Conservation (phyloP, 2,888 invertebrate species). For the Idaea biselata region DNA sequence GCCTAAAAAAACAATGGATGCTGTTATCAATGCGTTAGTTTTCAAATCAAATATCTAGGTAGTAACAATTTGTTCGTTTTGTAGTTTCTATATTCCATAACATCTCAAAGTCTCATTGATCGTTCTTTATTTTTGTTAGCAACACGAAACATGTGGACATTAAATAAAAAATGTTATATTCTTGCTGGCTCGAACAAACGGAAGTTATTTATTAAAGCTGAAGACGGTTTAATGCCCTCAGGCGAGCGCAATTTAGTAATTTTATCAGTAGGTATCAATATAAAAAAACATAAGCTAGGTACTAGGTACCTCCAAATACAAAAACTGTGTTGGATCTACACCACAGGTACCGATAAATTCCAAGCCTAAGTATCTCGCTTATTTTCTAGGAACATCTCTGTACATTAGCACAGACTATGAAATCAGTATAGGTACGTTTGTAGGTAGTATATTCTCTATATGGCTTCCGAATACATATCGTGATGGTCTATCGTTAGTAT, state of each 20-base stretch:
- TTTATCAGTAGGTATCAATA: background rate
- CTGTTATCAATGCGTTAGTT: background rate
- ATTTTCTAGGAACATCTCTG: too few relatives aligned
- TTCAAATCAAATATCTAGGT: background rate
- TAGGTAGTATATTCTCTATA: too few relatives aligned
- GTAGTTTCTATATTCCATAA: background rate
- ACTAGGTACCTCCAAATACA: background rate
- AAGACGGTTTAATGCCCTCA: background rate
- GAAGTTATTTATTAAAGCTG: background rate
- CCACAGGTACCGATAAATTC: background rate
- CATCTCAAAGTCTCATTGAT: background rate
- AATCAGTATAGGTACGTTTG: too few relatives aligned
- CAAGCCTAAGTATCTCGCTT: background rate
- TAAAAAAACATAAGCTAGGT: background rate
- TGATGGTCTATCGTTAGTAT: background rate
- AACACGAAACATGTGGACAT: background rate
- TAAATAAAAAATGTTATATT: background rate
- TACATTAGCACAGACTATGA: too few relatives aligned
- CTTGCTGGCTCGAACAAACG: background rate
- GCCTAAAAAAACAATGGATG: too few relatives aligned
- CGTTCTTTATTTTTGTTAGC: background rate
- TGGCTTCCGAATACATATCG: background rate
- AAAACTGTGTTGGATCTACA: background rate
- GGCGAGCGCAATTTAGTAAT: background rate
- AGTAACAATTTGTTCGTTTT: too few relatives aligned